Percentiles rank a stretch among this genome's conserved stretches.
phyloP scores from a whole-genome alignment of 2,888 invertebrate genomes.

The Brenthis ino region DNA sequence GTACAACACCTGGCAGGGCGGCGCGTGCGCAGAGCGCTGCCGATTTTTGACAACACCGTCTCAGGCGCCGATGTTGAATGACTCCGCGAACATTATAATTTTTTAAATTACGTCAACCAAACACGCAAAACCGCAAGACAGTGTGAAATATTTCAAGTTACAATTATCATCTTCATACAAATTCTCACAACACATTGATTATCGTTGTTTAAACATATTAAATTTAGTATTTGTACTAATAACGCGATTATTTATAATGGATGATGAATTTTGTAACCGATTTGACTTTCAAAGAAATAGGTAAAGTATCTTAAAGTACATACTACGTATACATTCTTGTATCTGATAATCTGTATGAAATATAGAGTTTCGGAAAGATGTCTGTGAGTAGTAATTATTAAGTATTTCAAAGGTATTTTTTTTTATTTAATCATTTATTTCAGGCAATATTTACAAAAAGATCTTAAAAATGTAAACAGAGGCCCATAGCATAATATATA shows the following conservation, averaged over 20 bases:
- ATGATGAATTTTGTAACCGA: too few species aligned
- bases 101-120: conserved; percentile 39
- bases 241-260: neutral
- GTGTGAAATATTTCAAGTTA: conserved; percentile 25
- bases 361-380: too few species aligned
- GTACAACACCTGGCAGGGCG: conserved; percentile 45
- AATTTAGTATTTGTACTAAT: neutral
- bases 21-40: conserved; percentile 47
- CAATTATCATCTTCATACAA: conserved; percentile 18
- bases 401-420: too few species aligned
- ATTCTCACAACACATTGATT: neutral
- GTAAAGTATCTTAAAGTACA: too few species aligned
- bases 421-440: too few species aligned
- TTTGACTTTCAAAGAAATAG: too few species aligned
- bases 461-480: too few species aligned
- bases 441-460: too few species aligned
- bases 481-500: too few species aligned
- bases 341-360: too few species aligned
- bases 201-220: neutral
- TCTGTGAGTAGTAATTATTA: too few species aligned
- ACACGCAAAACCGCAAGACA: conserved; percentile 33
- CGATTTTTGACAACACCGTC: conserved; percentile 48
- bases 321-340: too few species aligned
- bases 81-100: conserved; percentile 43
- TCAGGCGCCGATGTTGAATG: conserved; percentile 40